Evolutionary conservation across 2,888 invertebrate genomes (phyloP), one percentile per base, ranked within the genome.

Genomic region (Aromia moschata): DNA sequence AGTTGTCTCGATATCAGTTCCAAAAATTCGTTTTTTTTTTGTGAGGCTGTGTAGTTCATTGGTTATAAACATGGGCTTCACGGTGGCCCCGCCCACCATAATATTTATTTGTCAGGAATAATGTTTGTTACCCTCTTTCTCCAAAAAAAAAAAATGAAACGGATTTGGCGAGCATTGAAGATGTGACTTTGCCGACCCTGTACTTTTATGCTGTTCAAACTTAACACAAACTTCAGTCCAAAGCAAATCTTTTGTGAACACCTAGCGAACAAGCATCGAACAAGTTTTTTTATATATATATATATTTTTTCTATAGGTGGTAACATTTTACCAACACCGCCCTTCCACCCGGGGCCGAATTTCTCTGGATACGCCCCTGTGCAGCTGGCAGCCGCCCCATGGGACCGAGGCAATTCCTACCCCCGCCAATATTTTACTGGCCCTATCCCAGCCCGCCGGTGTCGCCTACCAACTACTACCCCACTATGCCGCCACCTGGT

Each of bases 381-480:
- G 10, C 80, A 75, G 47, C 68, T 81, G 49, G 78, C 79, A 11
- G 77, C 77, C 2, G 81, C 82, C 81, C 82, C 36, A 55, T 79
- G 36, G 78, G 75, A 9, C 79, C 67, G 1, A 62, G 70, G 14
- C 72, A 70, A 58, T 70, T 63, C 14, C 66, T 80, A 55, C 80
- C 85, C 68, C 84, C 85, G 20, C 87, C 88, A 52, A 86, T 90
- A 61, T 89, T 95, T 71, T 95, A 95, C 83, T 96, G 95, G 95
- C 91, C 93, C 0, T 96, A 96, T 83, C 95, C 96, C 43, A 94
- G 94, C 72, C 96, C 96, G 33, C 96, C 96, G 0, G 94, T 96
- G 12, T 95, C 95, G 38, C 96, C 96, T 0, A 94, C 94, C 33
- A 92, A 90, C 72, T 93, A 93, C 80, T 93, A 89, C 76, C 90